Evolutionary conservation across 2,888 invertebrate genomes (phyloP).

Genomic region (Chromoteleia sp.): DNA sequence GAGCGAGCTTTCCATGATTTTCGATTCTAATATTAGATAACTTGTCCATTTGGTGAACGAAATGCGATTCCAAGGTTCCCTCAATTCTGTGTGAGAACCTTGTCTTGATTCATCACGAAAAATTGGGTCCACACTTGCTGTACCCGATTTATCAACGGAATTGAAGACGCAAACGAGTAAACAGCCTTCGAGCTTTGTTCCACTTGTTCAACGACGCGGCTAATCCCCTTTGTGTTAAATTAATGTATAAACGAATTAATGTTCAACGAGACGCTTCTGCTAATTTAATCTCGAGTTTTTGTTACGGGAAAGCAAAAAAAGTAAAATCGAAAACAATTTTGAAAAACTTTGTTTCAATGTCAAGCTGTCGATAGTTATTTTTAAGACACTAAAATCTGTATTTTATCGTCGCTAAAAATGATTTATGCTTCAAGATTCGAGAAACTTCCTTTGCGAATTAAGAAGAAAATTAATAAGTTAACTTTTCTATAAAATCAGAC

Average conservation of each 20-base stretch:
- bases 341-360: constrained; percentile 10
- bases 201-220: not conserved
- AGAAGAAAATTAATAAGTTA: too few relatives aligned
- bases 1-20: constrained; percentile 76
- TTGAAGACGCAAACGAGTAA: not conserved
- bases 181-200: constrained; percentile 2
- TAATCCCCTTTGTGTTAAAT: not conserved
- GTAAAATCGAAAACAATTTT: not conserved
- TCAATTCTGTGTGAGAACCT: constrained; percentile 43
- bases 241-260: too few relatives aligned
- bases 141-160: constrained; percentile 41
- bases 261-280: too few relatives aligned
- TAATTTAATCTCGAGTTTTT: too few relatives aligned
- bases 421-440: constrained; percentile 2
- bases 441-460: too few relatives aligned
- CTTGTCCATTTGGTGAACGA: constrained; percentile 75
- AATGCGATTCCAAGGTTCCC: constrained; percentile 63
- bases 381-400: constrained; percentile 16
- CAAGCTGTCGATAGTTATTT: constrained; percentile 46
- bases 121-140: constrained; percentile 61
- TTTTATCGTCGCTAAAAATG: constrained; percentile 36
- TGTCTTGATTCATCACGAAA: constrained; percentile 61
- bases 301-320: too few relatives aligned
- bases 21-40: constrained; percentile 81
- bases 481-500: too few relatives aligned